Evolutionary conservation across 2,888 invertebrate species (phyloP).

Genomic region (Thera britannica): DNA sequence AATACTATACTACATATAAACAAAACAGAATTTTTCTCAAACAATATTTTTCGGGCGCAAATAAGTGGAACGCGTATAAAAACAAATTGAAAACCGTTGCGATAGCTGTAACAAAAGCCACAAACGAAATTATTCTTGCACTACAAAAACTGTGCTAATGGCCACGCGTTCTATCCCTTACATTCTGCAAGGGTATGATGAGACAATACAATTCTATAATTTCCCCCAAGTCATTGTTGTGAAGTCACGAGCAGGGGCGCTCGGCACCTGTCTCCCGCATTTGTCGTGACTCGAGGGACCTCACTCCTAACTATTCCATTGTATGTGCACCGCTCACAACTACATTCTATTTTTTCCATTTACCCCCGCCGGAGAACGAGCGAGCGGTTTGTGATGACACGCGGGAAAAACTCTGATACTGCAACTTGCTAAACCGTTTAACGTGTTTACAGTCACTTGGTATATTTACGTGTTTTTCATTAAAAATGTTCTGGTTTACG

Average conservation of each 20-base stretch:
- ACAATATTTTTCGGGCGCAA: slow-evolving; percentile 9
- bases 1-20: slow-evolving; percentile 3
- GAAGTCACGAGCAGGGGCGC: slow-evolving; percentile 65
- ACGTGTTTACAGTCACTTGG: slow-evolving; percentile 22
- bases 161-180: slow-evolving; percentile 28
- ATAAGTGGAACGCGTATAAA: slow-evolving; percentile 21
- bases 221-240: slow-evolving; percentile 64
- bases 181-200: slow-evolving; percentile 32
- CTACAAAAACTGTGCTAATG: slow-evolving; percentile 36
- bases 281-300: slow-evolving; percentile 59
- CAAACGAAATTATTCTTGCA: slow-evolving; percentile 31
- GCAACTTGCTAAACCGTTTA: slow-evolving; percentile 24
- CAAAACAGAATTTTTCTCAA: slow-evolving; percentile 6
- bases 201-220: slow-evolving; percentile 60
- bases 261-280: slow-evolving; percentile 69
- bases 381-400: slow-evolving; percentile 44
- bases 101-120: slow-evolving; percentile 26
- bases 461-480: slow-evolving; percentile 17
- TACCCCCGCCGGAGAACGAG: slow-evolving; percentile 55
- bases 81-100: slow-evolving; percentile 23
- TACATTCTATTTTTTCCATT: slow-evolving; percentile 62
- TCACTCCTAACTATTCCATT: slow-evolving; percentile 68
- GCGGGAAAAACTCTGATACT: slow-evolving; percentile 30
- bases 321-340: slow-evolving; percentile 51
- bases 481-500: slow-evolving; percentile 13